Evolutionary conservation across 2,888 invertebrate species (phyloP).

Genomic region (Hesperia comma): DNA sequence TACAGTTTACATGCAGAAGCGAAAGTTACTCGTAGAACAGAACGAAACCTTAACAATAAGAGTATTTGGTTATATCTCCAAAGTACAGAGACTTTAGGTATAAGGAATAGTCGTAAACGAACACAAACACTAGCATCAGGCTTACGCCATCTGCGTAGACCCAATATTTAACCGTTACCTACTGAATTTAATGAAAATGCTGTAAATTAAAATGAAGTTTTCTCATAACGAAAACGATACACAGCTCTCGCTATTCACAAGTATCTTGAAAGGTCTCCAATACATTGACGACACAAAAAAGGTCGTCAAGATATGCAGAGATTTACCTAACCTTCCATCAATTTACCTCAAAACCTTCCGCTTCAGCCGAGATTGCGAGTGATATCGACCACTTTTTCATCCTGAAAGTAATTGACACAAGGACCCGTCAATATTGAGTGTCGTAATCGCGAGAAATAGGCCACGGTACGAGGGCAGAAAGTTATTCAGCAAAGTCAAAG

Average conservation of each 20-base stretch:
- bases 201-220: too few relatives aligned
- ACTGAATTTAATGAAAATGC: too few relatives aligned
- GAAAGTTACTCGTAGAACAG: too few relatives aligned
- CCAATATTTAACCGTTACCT: too few relatives aligned
- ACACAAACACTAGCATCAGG: too few relatives aligned
- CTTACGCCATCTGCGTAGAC: too few relatives aligned
- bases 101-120: too few relatives aligned
- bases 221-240: too few relatives aligned
- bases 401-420: slow-evolving; percentile 12
- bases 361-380: slow-evolving; percentile 11
- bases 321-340: slow-evolving; percentile 32
- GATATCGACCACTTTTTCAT: slow-evolving; percentile 29
- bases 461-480: neutral
- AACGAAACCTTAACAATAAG: too few relatives aligned
- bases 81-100: too few relatives aligned
- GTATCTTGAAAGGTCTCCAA: slow-evolving; percentile 11
- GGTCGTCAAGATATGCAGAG: slow-evolving; percentile 26
- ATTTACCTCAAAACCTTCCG: slow-evolving; percentile 30
- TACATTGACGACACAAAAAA: slow-evolving; percentile 24
- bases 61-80: too few relatives aligned
- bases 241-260: neutral
- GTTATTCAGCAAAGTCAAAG: neutral
- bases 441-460: neutral
- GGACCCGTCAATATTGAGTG: slow-evolving; percentile 9
- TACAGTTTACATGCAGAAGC: too few relatives aligned